These are phyloP conservation scores for Aphodius granarius DNA, from an alignment of 2,888 invertebrate genomes.

Conservation along the genomic window DNA sequence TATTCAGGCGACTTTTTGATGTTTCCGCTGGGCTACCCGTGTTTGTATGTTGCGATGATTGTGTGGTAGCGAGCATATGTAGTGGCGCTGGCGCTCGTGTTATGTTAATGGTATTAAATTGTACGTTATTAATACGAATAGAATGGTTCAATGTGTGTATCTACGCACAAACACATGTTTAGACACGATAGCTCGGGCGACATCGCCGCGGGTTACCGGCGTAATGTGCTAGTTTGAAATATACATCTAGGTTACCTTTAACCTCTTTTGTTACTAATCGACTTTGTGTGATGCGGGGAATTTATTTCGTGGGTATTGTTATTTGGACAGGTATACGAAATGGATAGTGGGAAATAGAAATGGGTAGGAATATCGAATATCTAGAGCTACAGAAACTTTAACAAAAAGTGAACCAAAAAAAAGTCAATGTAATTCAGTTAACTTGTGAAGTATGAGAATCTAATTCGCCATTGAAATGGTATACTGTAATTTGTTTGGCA, in stretches of 20 bases:
- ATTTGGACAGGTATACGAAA: background rate
- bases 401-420: too few relatives aligned
- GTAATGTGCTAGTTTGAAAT: background rate
- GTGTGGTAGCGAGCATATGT: too few relatives aligned
- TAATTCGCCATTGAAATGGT: too few relatives aligned
- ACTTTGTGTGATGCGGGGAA: background rate
- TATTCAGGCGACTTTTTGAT: background rate
- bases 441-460: too few relatives aligned
- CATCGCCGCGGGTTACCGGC: constrained; percentile 23
- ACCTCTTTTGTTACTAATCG: background rate
- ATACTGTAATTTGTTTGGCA: too few relatives aligned
- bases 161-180: background rate
- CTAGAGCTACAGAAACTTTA: background rate
- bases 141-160: background rate
- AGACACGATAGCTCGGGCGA: constrained; percentile 19
- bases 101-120: constrained; percentile 41
- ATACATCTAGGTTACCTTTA: background rate
- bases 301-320: background rate
- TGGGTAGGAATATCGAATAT: background rate
- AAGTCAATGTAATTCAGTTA: too few relatives aligned
- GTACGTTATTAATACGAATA: constrained; percentile 39
- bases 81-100: background rate
- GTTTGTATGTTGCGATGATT: background rate
- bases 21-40: background rate
- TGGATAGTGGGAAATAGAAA: background rate